These are phyloP conservation scores for Tinamus guttatus DNA, from an alignment of 2,113 vertebrate species.

Conservation along the genomic window DNA sequence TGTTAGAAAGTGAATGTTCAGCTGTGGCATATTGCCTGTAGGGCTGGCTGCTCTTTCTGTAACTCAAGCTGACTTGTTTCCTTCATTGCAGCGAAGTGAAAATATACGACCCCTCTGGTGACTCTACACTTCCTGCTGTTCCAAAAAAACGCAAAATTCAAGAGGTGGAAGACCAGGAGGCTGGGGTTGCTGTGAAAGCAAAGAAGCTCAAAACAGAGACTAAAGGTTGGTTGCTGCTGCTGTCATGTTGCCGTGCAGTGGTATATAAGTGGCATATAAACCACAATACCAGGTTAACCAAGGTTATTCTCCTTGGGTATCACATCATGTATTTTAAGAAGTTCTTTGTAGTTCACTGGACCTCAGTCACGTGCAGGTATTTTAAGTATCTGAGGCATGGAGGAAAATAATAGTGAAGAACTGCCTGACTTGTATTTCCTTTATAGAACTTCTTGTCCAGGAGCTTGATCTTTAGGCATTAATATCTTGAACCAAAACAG, in stretches of 20 bases:
- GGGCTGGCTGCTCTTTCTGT: neutral
- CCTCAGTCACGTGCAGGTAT: neutral
- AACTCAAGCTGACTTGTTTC: neutral
- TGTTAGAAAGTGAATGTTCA: neutral
- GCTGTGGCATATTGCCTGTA: neutral
- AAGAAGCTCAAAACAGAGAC: slow-evolving; percentile 83
- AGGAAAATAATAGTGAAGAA: neutral
- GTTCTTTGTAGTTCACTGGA: neutral
- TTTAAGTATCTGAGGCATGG: neutral
- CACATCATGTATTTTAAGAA: neutral
- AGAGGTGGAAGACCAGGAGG: slow-evolving; percentile 80
- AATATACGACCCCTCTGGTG: slow-evolving; percentile 92
- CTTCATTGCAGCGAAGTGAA: slow-evolving; percentile 86
- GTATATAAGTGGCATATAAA: no score
- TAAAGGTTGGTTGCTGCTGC: slow-evolving; percentile 72
- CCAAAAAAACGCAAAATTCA: slow-evolving; percentile 94
- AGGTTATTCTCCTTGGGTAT: neutral
- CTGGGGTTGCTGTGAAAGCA: slow-evolving; percentile 83
- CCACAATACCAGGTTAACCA: neutral
- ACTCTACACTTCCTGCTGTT: slow-evolving; percentile 89
- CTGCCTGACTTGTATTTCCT: neutral
- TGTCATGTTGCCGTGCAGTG: neutral
- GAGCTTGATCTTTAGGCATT: neutral
- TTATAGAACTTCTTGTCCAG: neutral
- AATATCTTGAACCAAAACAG: neutral